A percentile compares a stretch with the other conserved stretches of the same genome.
Conservation (phyloP, 92 coral and sea anemone species). For the Parazoanthus swiftii region DNA sequence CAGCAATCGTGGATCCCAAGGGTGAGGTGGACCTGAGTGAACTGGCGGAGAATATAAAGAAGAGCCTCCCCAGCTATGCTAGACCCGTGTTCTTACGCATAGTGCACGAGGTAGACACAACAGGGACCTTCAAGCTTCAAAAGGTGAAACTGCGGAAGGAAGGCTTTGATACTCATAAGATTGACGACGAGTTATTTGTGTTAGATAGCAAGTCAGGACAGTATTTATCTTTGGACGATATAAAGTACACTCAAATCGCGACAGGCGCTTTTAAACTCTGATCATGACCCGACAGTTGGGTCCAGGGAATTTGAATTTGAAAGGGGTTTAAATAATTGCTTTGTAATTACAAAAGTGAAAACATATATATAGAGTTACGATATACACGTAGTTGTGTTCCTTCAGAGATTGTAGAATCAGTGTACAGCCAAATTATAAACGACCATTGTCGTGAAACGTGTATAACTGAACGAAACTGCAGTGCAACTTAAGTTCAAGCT, state of each 20-base stretch:
- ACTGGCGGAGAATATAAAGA: slow-evolving; percentile 58
- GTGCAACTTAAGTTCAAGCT: too few relatives aligned
- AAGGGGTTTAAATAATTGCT: not conserved
- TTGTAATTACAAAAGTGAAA: not conserved
- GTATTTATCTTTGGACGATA: slow-evolving; percentile 64
- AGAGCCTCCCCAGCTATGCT: slow-evolving; percentile 84
- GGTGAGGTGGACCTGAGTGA: slow-evolving; percentile 57
- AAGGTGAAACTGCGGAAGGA: slow-evolving; percentile 77
- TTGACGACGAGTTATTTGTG: slow-evolving; percentile 75
- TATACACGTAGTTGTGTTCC: too few relatives aligned
- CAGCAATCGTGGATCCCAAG: slow-evolving; percentile 85
- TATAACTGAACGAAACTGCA: too few relatives aligned
- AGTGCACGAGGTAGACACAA: slow-evolving; percentile 74
- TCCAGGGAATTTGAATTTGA: not conserved
- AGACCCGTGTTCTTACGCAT: slow-evolving; percentile 85
- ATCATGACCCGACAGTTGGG: not conserved
- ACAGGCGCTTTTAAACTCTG: slow-evolving; percentile 71
- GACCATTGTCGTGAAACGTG: too few relatives aligned
- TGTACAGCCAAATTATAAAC: too few relatives aligned
- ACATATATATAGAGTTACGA: too few relatives aligned
- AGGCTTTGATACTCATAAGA: slow-evolving; percentile 75
- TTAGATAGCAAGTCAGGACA: slow-evolving; percentile 59
- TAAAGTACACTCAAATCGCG: slow-evolving; percentile 60
- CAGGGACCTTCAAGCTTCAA: slow-evolving; percentile 93
- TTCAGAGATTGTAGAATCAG: too few relatives aligned